Evolutionary conservation across 2,797 vertebrate species (phyloP), one percentile per base, ranked within the genome.

Genomic region (Peromyscus nudipes): DNA sequence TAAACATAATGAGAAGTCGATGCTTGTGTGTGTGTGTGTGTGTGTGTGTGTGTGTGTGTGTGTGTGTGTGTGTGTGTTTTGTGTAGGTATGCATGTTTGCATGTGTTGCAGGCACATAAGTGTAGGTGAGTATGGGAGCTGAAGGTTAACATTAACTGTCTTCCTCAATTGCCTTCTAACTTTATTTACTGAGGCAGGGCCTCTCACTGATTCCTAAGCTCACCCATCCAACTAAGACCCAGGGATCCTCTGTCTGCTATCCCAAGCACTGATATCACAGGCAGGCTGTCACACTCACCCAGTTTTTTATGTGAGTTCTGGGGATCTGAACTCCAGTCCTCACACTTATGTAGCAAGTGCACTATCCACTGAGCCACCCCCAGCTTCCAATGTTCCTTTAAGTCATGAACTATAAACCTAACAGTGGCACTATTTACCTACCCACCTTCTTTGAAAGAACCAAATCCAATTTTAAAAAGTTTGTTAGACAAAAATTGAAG

Each of bases 371-470:
- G n/a, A 71, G 49, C n/a, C 16, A 65, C 40, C 16, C 25, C n/a
- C 49, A 87, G 67, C 27, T 57, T 67, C 49, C 46, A 55, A 55
- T 67, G 29, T 16, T 67, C 71, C 93, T 94, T 95, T 86, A 23
- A 96, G 43, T 27, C 6, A 46, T n/a, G 55, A 97, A 94, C 86
- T 85, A 65, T 13, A 77, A 2, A 84, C 19, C 19, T 86, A 55
- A 69, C 81, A 40, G 43, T 89, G 71, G 27, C 27, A 65, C 11
- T 25, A 75, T 82, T 81, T 95, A 82, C 23, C 12, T 52, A 52
- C 49, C 13, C 25, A 5, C 4, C 31, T 46, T 86, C 84, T 96
- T 69, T 95, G 29, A 91, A 84, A 77, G 23, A 91, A 65, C 12
- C 31, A 90, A 96, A 81, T 27, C 75, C 71, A 25, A n/a, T n/a